Conservation (phyloP, 2,888 invertebrate species). For the Ormyrus thymus region DNA sequence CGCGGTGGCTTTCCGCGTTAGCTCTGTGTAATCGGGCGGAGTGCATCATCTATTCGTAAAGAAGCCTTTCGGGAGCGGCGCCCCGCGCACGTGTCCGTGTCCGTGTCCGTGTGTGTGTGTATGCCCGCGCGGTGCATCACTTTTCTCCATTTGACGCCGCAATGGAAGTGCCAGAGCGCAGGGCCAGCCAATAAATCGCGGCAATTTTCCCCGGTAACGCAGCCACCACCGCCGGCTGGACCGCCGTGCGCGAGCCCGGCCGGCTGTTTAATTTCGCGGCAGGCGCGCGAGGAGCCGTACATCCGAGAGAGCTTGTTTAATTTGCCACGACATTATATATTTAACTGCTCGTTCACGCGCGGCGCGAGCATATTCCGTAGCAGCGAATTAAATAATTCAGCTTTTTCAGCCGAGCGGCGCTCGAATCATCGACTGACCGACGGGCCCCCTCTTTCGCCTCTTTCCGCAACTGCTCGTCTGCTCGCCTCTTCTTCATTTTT, state of each 20-base stretch:
- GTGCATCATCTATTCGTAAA: conserved; percentile 65
- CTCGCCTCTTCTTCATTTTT: background rate
- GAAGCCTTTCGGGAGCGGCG: conserved; percentile 36
- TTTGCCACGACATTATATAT: conserved; percentile 35
- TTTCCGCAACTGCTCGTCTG: background rate
- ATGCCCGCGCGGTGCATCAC: background rate
- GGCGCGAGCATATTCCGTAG: background rate
- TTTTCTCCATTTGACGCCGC: conserved; percentile 1
- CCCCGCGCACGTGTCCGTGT: background rate
- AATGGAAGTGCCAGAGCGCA: background rate
- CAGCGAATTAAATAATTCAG: conserved; percentile 12
- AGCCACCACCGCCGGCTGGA: background rate
- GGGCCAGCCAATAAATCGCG: conserved; percentile 37
- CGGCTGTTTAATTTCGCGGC: conserved; percentile 6
- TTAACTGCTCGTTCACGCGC: conserved; percentile 9
- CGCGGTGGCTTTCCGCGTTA: background rate
- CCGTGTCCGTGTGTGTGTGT: background rate
- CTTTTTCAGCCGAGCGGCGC: background rate
- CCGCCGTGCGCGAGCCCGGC: background rate
- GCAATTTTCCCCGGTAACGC: background rate
- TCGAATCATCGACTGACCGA: conserved; percentile 20
- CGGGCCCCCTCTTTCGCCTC: background rate
- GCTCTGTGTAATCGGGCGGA: conserved; percentile 60
- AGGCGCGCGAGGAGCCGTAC: background rate
- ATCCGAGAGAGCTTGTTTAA: conserved; percentile 20